Evolutionary conservation across 1,140 invertebrate genomes (phyloP).

Genomic region (Euschistus heros): DNA sequence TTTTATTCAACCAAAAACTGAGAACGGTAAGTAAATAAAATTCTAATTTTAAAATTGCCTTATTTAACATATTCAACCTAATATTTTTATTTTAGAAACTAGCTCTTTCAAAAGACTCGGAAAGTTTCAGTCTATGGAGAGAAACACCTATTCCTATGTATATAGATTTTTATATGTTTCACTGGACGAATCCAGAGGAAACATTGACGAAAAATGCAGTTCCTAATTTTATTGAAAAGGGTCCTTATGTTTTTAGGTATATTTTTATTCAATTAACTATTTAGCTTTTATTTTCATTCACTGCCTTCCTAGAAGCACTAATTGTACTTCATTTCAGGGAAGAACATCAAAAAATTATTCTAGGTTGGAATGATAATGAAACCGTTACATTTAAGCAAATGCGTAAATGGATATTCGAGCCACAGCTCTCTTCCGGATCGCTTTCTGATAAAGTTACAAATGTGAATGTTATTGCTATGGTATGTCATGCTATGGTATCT

Average conservation of each 20-base stretch:
- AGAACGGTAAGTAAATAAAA: not conserved
- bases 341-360: slow-evolving; percentile 53
- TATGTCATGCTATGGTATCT: slow-evolving; percentile 37
- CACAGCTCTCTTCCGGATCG: slow-evolving; percentile 54
- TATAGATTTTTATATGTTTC: slow-evolving; percentile 67
- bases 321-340: slow-evolving; percentile 40
- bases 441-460: slow-evolving; percentile 64
- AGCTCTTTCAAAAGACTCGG: slow-evolving; percentile 26
- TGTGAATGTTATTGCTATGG: slow-evolving; percentile 69
- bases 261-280: slow-evolving; percentile 13
- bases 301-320: not conserved
- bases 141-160: slow-evolving; percentile 64
- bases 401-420: slow-evolving; percentile 64
- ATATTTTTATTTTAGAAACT: slow-evolving; percentile 29
- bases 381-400: slow-evolving; percentile 69
- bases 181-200: slow-evolving; percentile 68
- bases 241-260: slow-evolving; percentile 56
- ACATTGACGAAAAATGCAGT: slow-evolving; percentile 36
- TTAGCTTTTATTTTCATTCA: not conserved
- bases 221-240: slow-evolving; percentile 54
- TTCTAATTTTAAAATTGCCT: not conserved
- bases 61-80: not conserved
- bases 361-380: slow-evolving; percentile 54
- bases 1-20: slow-evolving; percentile 4
- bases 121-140: slow-evolving; percentile 54